Conservation (phyloP, 2,888 invertebrate species). For the Eumacrocentrus americanus region DNA sequence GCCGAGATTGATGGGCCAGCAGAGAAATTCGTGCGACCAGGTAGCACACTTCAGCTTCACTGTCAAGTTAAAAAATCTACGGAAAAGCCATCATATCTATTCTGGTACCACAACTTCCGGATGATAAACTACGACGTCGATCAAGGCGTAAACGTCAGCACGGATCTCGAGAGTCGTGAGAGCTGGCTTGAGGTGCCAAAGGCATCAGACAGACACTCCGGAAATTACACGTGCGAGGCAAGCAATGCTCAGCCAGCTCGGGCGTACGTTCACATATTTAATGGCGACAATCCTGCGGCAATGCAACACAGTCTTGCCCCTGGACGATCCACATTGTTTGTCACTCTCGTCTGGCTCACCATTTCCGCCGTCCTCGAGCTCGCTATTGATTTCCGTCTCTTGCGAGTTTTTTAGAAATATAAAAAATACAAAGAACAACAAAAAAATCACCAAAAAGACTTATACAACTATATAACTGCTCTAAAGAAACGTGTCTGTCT, state of each 20-base stretch:
- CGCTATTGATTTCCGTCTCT: conserved; percentile 12
- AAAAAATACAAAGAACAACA: background rate
- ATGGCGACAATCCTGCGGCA: conserved; percentile 83
- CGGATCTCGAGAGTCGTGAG: conserved; percentile 74
- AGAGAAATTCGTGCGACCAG: conserved; percentile 87
- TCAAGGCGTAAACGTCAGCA: conserved; percentile 85
- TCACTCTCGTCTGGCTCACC: conserved; percentile 37
- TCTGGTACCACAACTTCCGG: conserved; percentile 84
- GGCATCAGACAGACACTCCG: conserved; percentile 76
- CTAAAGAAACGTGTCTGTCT: no score
- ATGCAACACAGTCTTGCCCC: conserved; percentile 72
- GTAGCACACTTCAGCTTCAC: conserved; percentile 80
- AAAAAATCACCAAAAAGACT: no score
- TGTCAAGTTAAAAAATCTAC: conserved; percentile 85
- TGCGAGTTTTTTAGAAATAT: conserved; percentile 10
- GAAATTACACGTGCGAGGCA: conserved; percentile 88
- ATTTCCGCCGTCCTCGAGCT: conserved; percentile 38
- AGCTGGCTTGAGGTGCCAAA: conserved; percentile 70
- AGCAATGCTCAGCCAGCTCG: conserved; percentile 88
- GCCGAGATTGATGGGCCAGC: conserved; percentile 86
- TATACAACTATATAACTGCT: no score
- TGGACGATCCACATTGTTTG: conserved; percentile 18
- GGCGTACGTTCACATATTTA: conserved; percentile 88
- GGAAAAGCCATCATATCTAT: conserved; percentile 80
- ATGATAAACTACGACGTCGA: conserved; percentile 93